Base-by-base conservation (phyloP, 2,113 vertebrate species). In the Brachypteracias leptosomus region DNA sequence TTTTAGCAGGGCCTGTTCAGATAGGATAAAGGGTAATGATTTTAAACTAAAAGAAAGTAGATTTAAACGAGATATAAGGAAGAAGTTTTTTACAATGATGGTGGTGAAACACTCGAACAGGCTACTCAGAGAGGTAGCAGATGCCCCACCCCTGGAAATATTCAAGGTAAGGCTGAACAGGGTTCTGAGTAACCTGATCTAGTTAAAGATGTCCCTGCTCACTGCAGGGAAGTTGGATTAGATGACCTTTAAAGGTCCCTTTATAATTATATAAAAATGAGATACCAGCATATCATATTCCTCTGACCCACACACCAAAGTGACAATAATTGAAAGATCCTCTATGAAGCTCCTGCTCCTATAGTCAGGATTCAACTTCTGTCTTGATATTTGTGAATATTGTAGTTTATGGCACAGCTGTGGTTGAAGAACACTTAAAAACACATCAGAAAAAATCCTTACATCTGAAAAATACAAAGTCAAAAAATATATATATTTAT, bases 1-100 rank as follows among this genome's bases (percentile, higher is more conserved):
- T 47, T 47, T 47, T 47, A 47, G 46, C 46, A 47, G 46, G 8
- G 46, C 46, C 46, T 47, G 15, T 47, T 47, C 16, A 16, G 46
- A 47, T 19, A 12, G 46, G 11, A 15, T 18, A 66, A 72, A n/a
- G 19, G 6, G 40, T 26, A 74, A 38, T 47, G 22, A 8, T 47
- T 65, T 71, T 19, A 61, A 93, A 72, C 0, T 3, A n/a, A 55
- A 36, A 75, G 10, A 54, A 15, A 6, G 16, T 31, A 29, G 19
- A 51, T 51, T 35, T 35, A 57, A 42, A 38, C 16, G 28, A 46
- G 29, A 57, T 31, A 24, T 4, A 40, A 67, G 10, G 19, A 72
- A 71, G 18, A 28, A 0, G 9, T 25, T 19, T 25, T 87, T 90
- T 82, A 10, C 4, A 38, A 0, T 46, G 10, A n/a, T 3, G 2